Percentiles rank a stretch among this genome's conserved stretches.
phyloP scores from a whole-genome alignment of 2,113 vertebrate species.

The Lepidothrix coronata region DNA sequence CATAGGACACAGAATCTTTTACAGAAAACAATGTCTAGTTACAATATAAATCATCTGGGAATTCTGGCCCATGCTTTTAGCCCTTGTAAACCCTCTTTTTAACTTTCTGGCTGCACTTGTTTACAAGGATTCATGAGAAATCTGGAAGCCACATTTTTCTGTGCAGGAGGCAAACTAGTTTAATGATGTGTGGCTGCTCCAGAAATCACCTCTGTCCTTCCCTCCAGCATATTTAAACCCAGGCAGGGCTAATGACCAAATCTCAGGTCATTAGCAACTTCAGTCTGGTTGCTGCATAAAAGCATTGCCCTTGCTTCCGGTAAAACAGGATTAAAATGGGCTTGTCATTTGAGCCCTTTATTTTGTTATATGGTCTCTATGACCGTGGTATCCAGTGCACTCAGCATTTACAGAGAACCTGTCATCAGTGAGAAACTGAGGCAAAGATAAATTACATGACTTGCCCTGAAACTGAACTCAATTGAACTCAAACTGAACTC shows the following conservation, averaged over 20 bases:
- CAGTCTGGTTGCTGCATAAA: neutral
- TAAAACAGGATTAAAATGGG: neutral
- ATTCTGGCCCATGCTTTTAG: neutral
- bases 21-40: neutral
- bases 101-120: neutral
- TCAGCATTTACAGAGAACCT: neutral
- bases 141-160: neutral
- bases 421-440: constrained; percentile 44
- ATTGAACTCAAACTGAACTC: constrained; percentile 19
- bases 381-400: neutral
- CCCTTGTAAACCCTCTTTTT: neutral
- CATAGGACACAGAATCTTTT: neutral
- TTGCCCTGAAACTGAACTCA: constrained; percentile 35
- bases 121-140: neutral
- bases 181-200: neutral
- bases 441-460: constrained; percentile 30
- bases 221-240: neutral
- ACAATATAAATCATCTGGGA: neutral
- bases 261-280: neutral
- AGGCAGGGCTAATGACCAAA: neutral
- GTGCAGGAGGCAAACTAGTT: neutral
- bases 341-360: neutral
- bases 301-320: neutral
- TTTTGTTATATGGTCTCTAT: neutral
- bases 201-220: neutral